These are phyloP conservation scores for Drosophila atroscutellata DNA, from an alignment of 2,888 invertebrate genomes.

Conservation along the genomic window DNA sequence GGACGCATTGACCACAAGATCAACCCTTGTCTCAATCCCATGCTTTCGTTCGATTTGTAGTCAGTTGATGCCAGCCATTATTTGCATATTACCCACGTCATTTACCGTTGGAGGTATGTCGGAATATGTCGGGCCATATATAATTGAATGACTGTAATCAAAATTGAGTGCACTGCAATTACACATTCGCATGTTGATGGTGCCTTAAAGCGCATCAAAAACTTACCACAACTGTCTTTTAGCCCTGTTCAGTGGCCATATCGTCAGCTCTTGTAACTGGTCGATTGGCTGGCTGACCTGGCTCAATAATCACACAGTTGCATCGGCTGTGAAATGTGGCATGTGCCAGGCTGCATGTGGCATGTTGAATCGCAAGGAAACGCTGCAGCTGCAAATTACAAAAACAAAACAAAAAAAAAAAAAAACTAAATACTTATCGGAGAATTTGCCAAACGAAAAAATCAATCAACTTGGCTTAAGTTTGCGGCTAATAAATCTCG, in stretches of 20 bases:
- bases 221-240: conserved; percentile 76
- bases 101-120: conserved; percentile 8
- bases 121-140: background rate
- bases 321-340: conserved; percentile 12
- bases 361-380: background rate
- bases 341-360: conserved; percentile 10
- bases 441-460: conserved; percentile 30
- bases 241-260: conserved; percentile 39
- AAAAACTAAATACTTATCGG: conserved; percentile 3
- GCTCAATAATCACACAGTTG: conserved; percentile 24
- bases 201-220: conserved; percentile 78
- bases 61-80: conserved; percentile 1
- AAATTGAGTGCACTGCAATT: conserved; percentile 38
- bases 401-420: background rate
- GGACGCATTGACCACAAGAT: conserved; percentile 35
- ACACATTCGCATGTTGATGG: conserved; percentile 53
- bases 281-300: conserved; percentile 17
- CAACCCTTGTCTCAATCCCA: conserved; percentile 7
- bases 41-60: background rate
- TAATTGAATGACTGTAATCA: conserved; percentile 20
- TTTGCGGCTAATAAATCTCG: conserved; percentile 36
- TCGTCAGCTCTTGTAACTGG: conserved; percentile 30
- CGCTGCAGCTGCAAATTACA: conserved; percentile 21
- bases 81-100: conserved; percentile 9
- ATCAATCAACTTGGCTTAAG: conserved; percentile 54